Evolutionary conservation across 2,888 invertebrate species (phyloP).

Genomic region (Dynastes tityus): DNA sequence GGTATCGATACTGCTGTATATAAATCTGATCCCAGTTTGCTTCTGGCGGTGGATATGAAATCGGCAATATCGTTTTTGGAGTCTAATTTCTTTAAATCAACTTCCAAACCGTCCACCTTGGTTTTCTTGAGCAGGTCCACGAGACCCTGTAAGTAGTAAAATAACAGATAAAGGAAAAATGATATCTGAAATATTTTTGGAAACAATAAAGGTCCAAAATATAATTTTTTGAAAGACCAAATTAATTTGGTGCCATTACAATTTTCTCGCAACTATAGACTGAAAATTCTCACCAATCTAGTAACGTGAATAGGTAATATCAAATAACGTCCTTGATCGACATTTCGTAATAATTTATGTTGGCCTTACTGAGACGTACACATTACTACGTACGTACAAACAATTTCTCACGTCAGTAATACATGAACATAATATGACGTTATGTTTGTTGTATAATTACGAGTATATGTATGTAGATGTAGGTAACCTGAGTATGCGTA

Average conservation of each 20-base stretch:
- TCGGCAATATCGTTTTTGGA: conserved; percentile 69
- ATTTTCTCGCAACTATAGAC: too few relatives aligned
- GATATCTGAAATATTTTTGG: background rate
- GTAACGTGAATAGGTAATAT: background rate
- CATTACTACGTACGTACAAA: background rate
- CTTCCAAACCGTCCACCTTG: conserved; percentile 67
- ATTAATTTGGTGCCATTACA: too few relatives aligned
- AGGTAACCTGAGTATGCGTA: background rate
- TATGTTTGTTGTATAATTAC: background rate
- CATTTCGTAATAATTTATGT: conserved; percentile 29
- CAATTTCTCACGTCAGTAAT: background rate
- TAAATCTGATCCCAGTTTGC: conserved; percentile 71
- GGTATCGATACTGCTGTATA: conserved; percentile 77
- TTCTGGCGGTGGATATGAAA: conserved; percentile 72
- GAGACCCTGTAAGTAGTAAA: conserved; percentile 70
- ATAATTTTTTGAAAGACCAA: too few relatives aligned
- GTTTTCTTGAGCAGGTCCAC: conserved; percentile 64
- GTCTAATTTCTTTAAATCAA: conserved; percentile 65
- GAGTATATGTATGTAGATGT: background rate
- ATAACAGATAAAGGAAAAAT: conserved; percentile 19
- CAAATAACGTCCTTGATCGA: conserved; percentile 27
- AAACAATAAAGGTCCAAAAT: too few relatives aligned
- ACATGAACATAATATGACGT: background rate
- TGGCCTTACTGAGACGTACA: conserved; percentile 10
- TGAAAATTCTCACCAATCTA: background rate